These are phyloP conservation scores for Empidonax traillii DNA, from an alignment of 2,113 vertebrate genomes.

Conservation along the genomic window DNA sequence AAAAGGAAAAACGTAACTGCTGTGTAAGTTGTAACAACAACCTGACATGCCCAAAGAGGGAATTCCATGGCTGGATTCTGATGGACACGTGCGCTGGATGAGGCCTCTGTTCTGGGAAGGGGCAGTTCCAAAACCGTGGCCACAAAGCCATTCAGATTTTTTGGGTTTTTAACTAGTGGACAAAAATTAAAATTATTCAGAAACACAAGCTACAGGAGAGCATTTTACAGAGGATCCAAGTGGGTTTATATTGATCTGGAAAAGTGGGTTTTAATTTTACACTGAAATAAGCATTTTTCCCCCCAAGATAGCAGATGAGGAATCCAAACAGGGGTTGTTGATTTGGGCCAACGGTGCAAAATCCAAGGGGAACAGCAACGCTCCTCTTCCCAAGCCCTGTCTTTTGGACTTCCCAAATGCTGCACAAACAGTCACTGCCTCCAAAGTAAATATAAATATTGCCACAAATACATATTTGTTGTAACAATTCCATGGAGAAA, in stretches of 20 bases:
- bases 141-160: not conserved
- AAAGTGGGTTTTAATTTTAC: not conserved
- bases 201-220: not conserved
- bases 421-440: not conserved
- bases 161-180: not conserved
- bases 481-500: not conserved
- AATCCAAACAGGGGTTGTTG: not conserved
- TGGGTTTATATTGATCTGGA: not conserved
- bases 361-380: not conserved
- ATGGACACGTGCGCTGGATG: not conserved
- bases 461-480: not conserved
- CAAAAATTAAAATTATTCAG: not conserved
- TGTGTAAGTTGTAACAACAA: not conserved
- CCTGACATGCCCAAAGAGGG: not conserved
- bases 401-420: not conserved
- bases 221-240: not conserved
- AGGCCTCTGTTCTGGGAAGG: not conserved
- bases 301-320: not conserved
- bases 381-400: not conserved
- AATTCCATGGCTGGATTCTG: accelerated
- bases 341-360: not conserved
- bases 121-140: accelerated
- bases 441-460: not conserved
- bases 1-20: not conserved
- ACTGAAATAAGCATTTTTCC: not conserved